Evolutionary conservation across 2,113 vertebrate genomes (phyloP), one percentile per base, ranked within the genome.

Genomic region (Parotia lawesii): DNA sequence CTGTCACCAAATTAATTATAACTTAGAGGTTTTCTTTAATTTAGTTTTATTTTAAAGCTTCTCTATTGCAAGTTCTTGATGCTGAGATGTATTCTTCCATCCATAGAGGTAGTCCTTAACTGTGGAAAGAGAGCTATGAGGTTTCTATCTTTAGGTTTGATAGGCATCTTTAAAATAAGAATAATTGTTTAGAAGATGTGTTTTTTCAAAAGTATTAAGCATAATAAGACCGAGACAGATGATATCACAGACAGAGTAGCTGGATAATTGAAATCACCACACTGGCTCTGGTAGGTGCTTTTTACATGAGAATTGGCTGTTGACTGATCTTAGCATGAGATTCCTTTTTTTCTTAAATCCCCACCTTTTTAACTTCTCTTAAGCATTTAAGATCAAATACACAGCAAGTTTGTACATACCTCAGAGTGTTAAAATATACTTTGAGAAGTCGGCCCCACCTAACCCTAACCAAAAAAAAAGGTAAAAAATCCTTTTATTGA

Each of bases 401-500:
- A 17, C 3, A 50, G 13, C 44, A 77, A 77, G 45, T 37, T 22
- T 67, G 11, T 84, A 19, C 11, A 3, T 47, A 37, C 48, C 18
- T 85, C 18, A 38, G 21, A 40, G 37, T 81, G 21, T 73, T 91
- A 38, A 79, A 91, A 70, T 24, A 3, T 29, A 6, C 17, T 84
- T 10, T 58, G 33, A 58, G 29, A 53, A 60, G 22, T 44, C 18
- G 53, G 16, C 12, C 35, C 6, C 11, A 16, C 9, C 15, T 37
- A 19, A 14, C 4, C 3, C 11, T 4, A 6, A 40, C 5, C 1
- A 8, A 42, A 11, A 5, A 2, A 72, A 58, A 75, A 2, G 5
- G 4, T 8, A 31, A 37, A 48, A 61, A 45, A 16, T 21, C 1
- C 4, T 88, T 61, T 60, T 47, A 78, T 24, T 57, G 37, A 16